Percentiles rank a stretch among this genome's conserved stretches.
These are phyloP conservation scores for Tinea pellionella DNA, from an alignment of 2,888 invertebrate genomes.

Conservation along the genomic window DNA sequence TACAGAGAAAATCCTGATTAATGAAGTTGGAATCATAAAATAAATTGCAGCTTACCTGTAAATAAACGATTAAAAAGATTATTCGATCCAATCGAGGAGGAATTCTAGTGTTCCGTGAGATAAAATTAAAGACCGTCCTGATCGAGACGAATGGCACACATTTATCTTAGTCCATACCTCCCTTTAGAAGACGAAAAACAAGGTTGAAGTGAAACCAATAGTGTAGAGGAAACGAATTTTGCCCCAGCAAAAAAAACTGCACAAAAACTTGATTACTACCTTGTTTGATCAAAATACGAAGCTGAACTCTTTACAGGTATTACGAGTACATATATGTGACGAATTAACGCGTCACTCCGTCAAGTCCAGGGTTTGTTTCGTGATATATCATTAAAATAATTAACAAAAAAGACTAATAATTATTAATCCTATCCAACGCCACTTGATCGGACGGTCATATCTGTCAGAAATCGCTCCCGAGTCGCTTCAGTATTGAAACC, in stretches of 20 bases:
- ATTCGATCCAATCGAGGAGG: background rate
- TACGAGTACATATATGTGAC: too few relatives aligned
- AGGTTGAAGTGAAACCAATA: background rate
- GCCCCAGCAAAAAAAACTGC: background rate
- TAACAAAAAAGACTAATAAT: too few relatives aligned
- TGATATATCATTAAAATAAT: too few relatives aligned
- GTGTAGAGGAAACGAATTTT: background rate
- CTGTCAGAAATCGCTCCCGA: too few relatives aligned
- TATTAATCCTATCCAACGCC: too few relatives aligned
- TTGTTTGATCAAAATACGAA: too few relatives aligned
- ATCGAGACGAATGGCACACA: background rate
- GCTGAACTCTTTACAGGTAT: too few relatives aligned
- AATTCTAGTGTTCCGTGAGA: background rate
- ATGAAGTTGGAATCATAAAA: background rate
- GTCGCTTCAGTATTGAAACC: too few relatives aligned
- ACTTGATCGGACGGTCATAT: too few relatives aligned
- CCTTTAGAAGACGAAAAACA: slow-evolving; percentile 1
- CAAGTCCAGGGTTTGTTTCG: too few relatives aligned
- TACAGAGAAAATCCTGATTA: too few relatives aligned
- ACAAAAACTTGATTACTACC: background rate
- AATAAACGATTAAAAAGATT: background rate
- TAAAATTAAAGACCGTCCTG: background rate
- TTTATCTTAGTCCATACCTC: background rate
- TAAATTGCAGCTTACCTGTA: background rate
- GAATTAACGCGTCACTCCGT: too few relatives aligned